These are phyloP conservation scores for Lydus trimaculatus DNA, from an alignment of 2,888 invertebrate species.

Conservation along the genomic window DNA sequence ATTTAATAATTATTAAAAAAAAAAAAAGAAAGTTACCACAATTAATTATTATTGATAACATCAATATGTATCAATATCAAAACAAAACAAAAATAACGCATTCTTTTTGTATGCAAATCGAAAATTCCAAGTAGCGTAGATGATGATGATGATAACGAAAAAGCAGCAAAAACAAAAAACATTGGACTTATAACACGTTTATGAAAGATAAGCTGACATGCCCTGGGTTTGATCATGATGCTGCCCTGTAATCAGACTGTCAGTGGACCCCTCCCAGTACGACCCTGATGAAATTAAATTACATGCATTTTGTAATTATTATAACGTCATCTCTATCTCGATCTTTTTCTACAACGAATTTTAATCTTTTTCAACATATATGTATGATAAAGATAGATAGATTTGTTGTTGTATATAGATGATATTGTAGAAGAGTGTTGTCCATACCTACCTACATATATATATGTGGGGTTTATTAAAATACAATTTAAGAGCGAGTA, in stretches of 20 bases:
- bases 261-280: constrained; percentile 60
- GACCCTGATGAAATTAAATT: constrained; percentile 62
- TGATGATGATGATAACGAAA: neutral
- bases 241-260: constrained; percentile 61
- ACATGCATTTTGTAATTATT: constrained; percentile 54
- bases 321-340: constrained; percentile 44
- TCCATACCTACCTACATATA: too few species aligned
- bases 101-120: neutral
- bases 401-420: neutral
- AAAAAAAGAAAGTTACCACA: neutral
- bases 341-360: neutral
- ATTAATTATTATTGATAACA: constrained; percentile 10
- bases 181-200: constrained; percentile 47
- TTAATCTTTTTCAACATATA: constrained; percentile 23
- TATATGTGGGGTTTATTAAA: constrained; percentile 38
- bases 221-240: constrained; percentile 40
- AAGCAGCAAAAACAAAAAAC: constrained; percentile 25
- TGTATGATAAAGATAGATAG: constrained; percentile 20
- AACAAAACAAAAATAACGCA: neutral
- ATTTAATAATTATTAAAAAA: constrained; percentile 17
- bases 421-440: constrained; percentile 22
- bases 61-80: constrained; percentile 4
- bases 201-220: constrained; percentile 45
- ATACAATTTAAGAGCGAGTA: constrained; percentile 44
- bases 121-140: neutral